phyloP scores from a whole-genome alignment of 2,888 invertebrate genomes.

The Chloroclysta siterata region DNA sequence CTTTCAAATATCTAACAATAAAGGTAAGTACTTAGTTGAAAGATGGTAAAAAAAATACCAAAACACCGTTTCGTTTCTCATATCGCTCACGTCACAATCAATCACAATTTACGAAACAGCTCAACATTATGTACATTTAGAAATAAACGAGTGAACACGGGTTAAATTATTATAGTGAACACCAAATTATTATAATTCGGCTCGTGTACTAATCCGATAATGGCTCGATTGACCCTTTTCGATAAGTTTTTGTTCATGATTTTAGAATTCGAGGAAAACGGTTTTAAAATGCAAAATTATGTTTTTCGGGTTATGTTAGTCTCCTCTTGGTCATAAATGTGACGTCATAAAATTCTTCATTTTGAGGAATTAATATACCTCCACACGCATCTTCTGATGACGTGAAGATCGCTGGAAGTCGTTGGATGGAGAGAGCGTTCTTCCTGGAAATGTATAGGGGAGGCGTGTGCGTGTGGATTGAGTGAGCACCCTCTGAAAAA shows the following conservation, averaged over 20 bases:
- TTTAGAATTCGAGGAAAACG: constrained; percentile 9
- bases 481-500: no score
- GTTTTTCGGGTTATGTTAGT: constrained; percentile 1
- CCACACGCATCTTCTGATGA: no score
- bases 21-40: not conserved
- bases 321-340: not conserved
- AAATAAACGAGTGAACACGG: constrained; percentile 22
- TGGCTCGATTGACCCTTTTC: constrained; percentile 48
- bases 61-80: not conserved
- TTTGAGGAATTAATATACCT: no score
- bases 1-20: no score
- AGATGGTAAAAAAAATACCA: no score
- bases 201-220: constrained; percentile 63
- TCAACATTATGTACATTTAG: constrained; percentile 7
- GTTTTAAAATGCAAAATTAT: constrained; percentile 21
- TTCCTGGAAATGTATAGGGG: no score
- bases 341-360: not conserved
- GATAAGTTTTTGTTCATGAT: constrained; percentile 25
- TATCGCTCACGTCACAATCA: constrained; percentile 30
- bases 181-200: constrained; percentile 67
- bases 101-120: constrained; percentile 32
- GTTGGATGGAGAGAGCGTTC: no score
- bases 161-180: constrained; percentile 17
- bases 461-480: no score
- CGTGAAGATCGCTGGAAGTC: no score